Conservation (phyloP, 2,888 invertebrate species). For the Dexiosoma caninum region DNA sequence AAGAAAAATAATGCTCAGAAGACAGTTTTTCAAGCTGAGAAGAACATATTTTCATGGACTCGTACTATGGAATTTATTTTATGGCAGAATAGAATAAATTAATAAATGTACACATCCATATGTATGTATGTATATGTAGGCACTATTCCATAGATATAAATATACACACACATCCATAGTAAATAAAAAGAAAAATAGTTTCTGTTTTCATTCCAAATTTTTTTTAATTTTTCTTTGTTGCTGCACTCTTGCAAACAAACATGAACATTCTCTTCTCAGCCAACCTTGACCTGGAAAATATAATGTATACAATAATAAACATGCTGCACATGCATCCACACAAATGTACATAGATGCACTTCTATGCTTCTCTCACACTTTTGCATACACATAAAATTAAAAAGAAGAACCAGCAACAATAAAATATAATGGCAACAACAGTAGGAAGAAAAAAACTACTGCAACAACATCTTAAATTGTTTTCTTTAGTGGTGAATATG, state of each 20-base stretch:
- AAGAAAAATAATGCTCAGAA: background rate
- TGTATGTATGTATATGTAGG: constrained; percentile 25
- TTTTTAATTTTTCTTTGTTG: constrained; percentile 6
- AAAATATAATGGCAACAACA: constrained; percentile 16
- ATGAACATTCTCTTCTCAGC: constrained; percentile 56
- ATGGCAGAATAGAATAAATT: constrained; percentile 8
- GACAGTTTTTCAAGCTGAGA: background rate
- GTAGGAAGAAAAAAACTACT: constrained; percentile 12
- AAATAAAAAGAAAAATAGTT: constrained; percentile 15
- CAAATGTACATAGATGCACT: too few relatives aligned
- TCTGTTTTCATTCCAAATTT: constrained; percentile 1
- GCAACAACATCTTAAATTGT: constrained; percentile 59
- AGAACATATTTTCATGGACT: background rate
- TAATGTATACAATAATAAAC: background rate
- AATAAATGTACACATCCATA: too few relatives aligned
- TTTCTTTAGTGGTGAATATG: constrained; percentile 44
- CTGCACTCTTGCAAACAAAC: constrained; percentile 11
- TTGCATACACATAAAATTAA: constrained; percentile 5
- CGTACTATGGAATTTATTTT: background rate
- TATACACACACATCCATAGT: too few relatives aligned
- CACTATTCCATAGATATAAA: too few relatives aligned
- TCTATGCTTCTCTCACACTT: background rate
- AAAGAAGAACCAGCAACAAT: background rate
- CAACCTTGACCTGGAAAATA: constrained; percentile 77
- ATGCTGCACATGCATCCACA: background rate